phyloP scores from a whole-genome alignment of 2,113 vertebrate species.

The Daubentonia madagascariensis region DNA sequence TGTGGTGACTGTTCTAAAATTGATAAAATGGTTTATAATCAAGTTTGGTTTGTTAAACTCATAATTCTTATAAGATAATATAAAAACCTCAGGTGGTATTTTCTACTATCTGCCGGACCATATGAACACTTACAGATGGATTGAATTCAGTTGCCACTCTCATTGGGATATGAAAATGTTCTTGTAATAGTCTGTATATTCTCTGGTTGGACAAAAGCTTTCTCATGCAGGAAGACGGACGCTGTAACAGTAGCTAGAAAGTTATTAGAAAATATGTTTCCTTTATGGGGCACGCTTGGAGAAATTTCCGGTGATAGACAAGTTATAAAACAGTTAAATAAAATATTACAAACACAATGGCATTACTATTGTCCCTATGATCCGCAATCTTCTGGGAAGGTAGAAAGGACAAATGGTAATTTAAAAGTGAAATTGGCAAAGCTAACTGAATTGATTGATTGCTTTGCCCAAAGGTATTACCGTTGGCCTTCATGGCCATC shows the following conservation, averaged over 20 bases:
- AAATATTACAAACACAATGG: too few species aligned
- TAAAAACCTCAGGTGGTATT: not conserved
- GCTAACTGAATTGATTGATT: not conserved
- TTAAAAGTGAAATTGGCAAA: not conserved
- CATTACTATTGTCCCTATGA: too few species aligned
- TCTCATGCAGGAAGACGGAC: too few species aligned
- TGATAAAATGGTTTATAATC: not conserved
- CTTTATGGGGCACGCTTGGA: too few species aligned
- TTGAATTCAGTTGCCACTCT: not conserved
- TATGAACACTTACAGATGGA: not conserved
- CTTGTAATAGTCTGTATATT: too few species aligned
- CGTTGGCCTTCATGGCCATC: not conserved
- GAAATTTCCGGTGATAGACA: too few species aligned
- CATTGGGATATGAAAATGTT: too few species aligned
- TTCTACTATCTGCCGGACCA: not conserved
- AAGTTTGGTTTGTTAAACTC: not conserved
- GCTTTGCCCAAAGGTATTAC: not conserved
- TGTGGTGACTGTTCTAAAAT: not conserved
- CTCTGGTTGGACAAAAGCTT: too few species aligned
- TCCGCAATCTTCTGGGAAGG: not conserved
- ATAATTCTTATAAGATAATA: not conserved
- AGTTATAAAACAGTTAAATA: too few species aligned
- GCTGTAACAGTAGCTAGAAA: too few species aligned
- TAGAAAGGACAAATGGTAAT: not conserved
- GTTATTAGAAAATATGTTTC: too few species aligned